Base-by-base conservation (phyloP, 2,797 vertebrate species). In the Novumbra hubbsi region DNA sequence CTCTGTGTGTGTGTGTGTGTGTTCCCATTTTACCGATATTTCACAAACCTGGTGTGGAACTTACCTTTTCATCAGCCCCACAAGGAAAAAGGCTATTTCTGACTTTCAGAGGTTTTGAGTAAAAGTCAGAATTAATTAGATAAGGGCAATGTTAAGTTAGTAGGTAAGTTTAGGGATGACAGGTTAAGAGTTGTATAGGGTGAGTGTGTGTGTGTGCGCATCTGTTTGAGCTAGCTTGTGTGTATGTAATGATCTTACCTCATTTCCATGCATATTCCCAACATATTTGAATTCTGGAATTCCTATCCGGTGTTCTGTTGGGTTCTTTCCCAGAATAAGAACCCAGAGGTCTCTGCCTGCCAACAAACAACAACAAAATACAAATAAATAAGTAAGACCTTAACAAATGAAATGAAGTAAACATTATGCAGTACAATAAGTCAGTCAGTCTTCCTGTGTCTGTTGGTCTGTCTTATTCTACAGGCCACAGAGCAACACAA, bases 221-320 rank as follows among this genome's bases (percentile, higher is more conserved):
- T 89, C 16, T 71, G 0, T 57, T 48, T 70, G 17, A 21, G 70
- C 73, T 74, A 72, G 70, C 74, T 70, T 65, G 67, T 68, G 28
- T 38, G 1, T n/a, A 15, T 30, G 12, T 38, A 48, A 45, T 52
- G 24, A 12, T 28, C 93, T 66, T 93, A 99, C 98, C 98, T 99
- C 98, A 79, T 99, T 96, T 81, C 98, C 98, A 83, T 99, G 97
- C 95, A 99, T 98, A 90, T 99, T 99, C 34, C 91, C 97, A 88
- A 99, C 94, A 82, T 98, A 99, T 91, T 99, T 98, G 90, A 99
- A 97, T 81, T 99, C 97, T 1, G 98, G 97, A 92, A 98, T 95
- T 84, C 97, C 96, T 62, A 96, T 87, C 72, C 83, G 93, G 92
- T 99, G 98, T 70, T 88, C 89, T 32, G 70, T 92, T 85, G 98